phyloP scores from a whole-genome alignment of 2,113 vertebrate genomes.

The Melanotaenia duboulayi region DNA sequence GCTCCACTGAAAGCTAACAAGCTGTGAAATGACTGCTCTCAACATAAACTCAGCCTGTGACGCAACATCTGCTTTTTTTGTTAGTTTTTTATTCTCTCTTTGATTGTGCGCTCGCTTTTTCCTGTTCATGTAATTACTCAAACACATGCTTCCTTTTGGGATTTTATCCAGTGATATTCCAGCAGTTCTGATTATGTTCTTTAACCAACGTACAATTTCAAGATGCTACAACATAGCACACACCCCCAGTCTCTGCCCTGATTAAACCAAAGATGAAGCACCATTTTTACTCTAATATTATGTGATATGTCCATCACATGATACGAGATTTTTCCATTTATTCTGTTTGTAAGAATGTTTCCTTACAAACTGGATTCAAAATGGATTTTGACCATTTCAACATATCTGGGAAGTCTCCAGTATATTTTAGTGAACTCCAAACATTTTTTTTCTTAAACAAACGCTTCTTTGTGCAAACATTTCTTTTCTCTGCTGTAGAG shows the following conservation, averaged over 20 bases:
- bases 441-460: too few relatives aligned
- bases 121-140: conserved; percentile 34
- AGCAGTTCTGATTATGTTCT: conserved; percentile 30
- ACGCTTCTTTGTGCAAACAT: too few relatives aligned
- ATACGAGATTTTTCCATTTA: too few relatives aligned
- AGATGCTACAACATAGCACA: not conserved
- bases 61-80: conserved; percentile 29
- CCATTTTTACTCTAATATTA: not conserved
- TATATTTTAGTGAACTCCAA: too few relatives aligned
- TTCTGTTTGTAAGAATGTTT: too few relatives aligned
- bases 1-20: conserved; percentile 61
- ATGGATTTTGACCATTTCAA: too few relatives aligned
- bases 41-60: conserved; percentile 59
- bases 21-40: conserved; percentile 59
- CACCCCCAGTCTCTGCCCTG: too few relatives aligned
- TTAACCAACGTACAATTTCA: too few relatives aligned
- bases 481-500: too few relatives aligned
- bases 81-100: conserved; percentile 6
- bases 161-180: conserved; percentile 38
- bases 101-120: conserved; percentile 16
- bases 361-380: too few relatives aligned
- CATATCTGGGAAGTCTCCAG: too few relatives aligned
- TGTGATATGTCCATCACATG: not conserved
- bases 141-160: conserved; percentile 42
- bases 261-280: not conserved